A percentile compares a stretch with the other conserved stretches of the same genome.
Evolutionary conservation across 2,113 vertebrate genomes (phyloP).

Genomic region (Charina bottae): DNA sequence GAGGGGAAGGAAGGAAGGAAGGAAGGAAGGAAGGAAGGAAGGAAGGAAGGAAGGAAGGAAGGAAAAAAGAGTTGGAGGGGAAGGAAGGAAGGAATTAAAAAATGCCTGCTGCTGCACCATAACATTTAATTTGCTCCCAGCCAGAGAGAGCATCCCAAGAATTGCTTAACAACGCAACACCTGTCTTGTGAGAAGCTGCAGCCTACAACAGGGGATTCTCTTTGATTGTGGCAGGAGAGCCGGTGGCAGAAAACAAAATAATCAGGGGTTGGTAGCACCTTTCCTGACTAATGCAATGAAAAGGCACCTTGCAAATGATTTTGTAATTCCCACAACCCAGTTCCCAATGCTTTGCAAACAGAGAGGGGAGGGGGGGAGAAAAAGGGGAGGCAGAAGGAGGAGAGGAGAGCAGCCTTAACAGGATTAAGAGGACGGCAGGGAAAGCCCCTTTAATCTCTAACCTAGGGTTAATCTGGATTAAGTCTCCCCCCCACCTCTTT

Average conservation of each 20-base stretch:
- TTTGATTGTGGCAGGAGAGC: not conserved
- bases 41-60: too few relatives aligned
- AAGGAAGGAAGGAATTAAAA: not conserved
- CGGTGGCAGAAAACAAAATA: not conserved
- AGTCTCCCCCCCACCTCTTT: not conserved
- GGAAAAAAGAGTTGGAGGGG: too few relatives aligned
- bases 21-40: too few relatives aligned
- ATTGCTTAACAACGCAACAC: not conserved
- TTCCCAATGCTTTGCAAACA: not conserved
- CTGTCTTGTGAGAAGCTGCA: not conserved
- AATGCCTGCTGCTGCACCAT: not conserved
- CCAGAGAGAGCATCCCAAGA: not conserved
- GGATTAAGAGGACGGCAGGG: constrained; percentile 23
- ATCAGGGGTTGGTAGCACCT: not conserved
- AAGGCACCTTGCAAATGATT: not conserved
- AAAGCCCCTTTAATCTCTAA: constrained; percentile 25
- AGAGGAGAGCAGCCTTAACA: not conserved
- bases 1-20: too few relatives aligned
- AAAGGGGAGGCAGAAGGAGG: too few relatives aligned
- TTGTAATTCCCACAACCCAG: not conserved
- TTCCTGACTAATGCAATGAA: not conserved
- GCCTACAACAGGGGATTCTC: not conserved
- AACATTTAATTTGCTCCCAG: not conserved
- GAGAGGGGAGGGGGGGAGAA: not conserved
- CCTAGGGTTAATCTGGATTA: constrained; percentile 40